phyloP scores from a whole-genome alignment of 1,140 invertebrate genomes.

The Heliothis virescens region DNA sequence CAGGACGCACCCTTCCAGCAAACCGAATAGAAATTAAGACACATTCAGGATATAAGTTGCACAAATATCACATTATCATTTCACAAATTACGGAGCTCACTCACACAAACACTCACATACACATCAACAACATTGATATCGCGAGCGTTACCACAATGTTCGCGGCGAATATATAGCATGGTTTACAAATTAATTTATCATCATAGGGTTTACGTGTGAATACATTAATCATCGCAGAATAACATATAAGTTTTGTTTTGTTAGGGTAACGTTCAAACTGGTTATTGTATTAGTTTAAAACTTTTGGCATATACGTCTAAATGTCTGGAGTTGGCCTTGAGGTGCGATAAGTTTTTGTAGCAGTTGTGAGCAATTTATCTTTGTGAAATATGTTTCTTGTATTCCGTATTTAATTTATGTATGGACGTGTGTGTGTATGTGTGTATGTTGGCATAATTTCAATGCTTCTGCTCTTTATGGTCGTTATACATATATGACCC shows the following conservation, averaged over 20 bases:
- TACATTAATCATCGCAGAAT: slow-evolving; percentile 29
- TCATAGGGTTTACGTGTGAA: slow-evolving; percentile 23
- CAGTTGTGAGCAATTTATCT: too few species aligned
- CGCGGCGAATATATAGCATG: slow-evolving; percentile 17
- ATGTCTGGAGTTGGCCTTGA: not conserved
- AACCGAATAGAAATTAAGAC: too few species aligned
- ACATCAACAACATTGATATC: slow-evolving; percentile 3
- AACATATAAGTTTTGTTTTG: slow-evolving; percentile 34
- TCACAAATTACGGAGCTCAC: not conserved
- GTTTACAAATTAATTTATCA: slow-evolving; percentile 43
- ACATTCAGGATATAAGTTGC: not conserved
- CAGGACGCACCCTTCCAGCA: too few species aligned
- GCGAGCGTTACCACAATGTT: slow-evolving; percentile 13
- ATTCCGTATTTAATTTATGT: too few species aligned
- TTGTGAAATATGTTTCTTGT: too few species aligned
- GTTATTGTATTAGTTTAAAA: slow-evolving; percentile 32
- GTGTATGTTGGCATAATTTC: too few species aligned
- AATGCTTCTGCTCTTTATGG: too few species aligned
- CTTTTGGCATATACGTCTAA: not conserved
- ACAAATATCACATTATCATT: not conserved
- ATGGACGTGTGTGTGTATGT: too few species aligned
- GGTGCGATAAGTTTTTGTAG: too few species aligned
- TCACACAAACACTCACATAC: not conserved
- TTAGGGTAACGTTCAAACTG: slow-evolving; percentile 1
- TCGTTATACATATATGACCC: too few species aligned